Base-by-base conservation (phyloP, 1,140 invertebrate species). In the Brachystomella parvula region DNA sequence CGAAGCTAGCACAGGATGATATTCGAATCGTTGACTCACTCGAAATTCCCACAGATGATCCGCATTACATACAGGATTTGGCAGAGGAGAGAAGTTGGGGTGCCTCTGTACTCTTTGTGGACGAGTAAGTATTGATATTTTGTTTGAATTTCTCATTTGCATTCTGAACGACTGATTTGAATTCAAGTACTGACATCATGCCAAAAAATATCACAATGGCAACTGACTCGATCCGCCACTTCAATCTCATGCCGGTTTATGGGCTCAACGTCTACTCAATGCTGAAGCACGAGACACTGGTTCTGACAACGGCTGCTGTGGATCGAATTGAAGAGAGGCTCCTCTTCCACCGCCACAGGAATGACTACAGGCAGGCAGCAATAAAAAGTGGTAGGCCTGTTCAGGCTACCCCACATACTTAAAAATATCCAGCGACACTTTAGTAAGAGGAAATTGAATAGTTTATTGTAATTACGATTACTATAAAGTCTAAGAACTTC, bases 211-310 rank as follows among this genome's bases (percentile, higher is more conserved):
- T 96, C 68, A 84, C 88, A 56, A 74, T 85, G 28, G 94, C 94
- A 2, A 85, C 86, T 21, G 85, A 90, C 72, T 63, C 76, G 3
- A 81, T 96, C 30, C 83, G 83, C 63, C 87, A 92, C 75, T 84
- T 95, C 2, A 98, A 94, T 79, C 78, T 97, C n/a, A 95, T 98
- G 90, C 95, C 96, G 31, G 85, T 87, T 47, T 98, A 96, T 81
- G 82, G 83, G 61, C 75, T 87, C 44, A 87, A 87, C 78, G 82
- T 96, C 83, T 76, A 79, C 75, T 84, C 83, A 61, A 96, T 99
- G 90, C 76, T 98, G 35, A 99, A 98, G 81, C 90, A 98, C 80
- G 87, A 94, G 66, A 98, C 95, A 0, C 76, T 99, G 19, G 87
- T 99, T 1, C 76, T 99, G 0, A 98, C 96, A 1, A 78, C 88